A percentile compares a stretch with the other conserved stretches of the same genome.
These are phyloP conservation scores for Hirtodrosophila duncani DNA, from an alignment of 2,888 invertebrate species.

Conservation along the genomic window DNA sequence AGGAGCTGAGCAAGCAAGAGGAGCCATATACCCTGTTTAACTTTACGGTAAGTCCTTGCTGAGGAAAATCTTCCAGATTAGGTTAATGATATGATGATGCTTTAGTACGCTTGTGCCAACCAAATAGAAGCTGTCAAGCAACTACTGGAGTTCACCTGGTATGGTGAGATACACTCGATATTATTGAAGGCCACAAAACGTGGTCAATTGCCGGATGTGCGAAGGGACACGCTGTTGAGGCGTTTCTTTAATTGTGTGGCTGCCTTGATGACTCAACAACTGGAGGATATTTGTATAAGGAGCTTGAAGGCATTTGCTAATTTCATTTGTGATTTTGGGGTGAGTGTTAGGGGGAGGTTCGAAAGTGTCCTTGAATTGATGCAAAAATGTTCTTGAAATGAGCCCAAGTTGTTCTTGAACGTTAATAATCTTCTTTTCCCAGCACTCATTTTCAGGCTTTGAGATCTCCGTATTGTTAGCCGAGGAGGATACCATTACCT, in stretches of 20 bases:
- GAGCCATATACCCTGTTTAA: slow-evolving; percentile 76
- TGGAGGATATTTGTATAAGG: slow-evolving; percentile 88
- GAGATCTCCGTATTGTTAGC: slow-evolving; percentile 75
- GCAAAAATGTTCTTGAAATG: neutral
- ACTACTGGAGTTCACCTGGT: slow-evolving; percentile 81
- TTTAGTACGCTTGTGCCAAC: slow-evolving; percentile 77
- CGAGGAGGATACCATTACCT: slow-evolving; percentile 81
- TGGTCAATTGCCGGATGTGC: slow-evolving; percentile 83
- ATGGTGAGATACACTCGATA: slow-evolving; percentile 75
- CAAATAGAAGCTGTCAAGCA: slow-evolving; percentile 85
- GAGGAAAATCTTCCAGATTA: neutral
- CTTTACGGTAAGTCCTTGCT: slow-evolving; percentile 68
- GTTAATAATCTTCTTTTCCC: neutral
- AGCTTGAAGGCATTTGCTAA: slow-evolving; percentile 88
- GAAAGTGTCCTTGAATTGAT: neutral
- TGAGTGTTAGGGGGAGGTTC: too few species aligned
- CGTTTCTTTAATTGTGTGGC: slow-evolving; percentile 92
- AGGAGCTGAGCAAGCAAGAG: slow-evolving; percentile 65
- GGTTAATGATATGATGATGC: neutral
- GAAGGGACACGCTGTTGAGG: slow-evolving; percentile 83
- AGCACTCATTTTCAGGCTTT: slow-evolving; percentile 86
- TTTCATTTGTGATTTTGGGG: slow-evolving; percentile 87
- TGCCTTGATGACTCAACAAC: slow-evolving; percentile 91
- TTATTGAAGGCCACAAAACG: slow-evolving; percentile 82
- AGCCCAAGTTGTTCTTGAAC: neutral